Conservation (phyloP, 2,797 vertebrate genomes). For the Characodon lateralis region DNA sequence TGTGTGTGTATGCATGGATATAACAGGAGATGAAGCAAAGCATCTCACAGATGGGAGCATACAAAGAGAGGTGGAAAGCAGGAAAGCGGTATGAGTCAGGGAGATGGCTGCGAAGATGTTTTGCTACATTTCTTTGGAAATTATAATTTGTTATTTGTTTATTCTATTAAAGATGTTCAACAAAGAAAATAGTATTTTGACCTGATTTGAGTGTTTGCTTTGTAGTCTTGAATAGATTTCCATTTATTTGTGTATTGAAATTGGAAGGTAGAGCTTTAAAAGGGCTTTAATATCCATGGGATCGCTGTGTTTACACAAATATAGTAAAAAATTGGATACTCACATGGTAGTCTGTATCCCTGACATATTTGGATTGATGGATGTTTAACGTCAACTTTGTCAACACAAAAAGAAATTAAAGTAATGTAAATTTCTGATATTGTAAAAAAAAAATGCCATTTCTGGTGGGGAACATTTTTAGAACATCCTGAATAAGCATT, state of each 20-base stretch:
- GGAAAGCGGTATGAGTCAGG: slow-evolving; percentile 27
- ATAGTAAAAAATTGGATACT: background rate
- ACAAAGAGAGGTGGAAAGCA: slow-evolving; percentile 30
- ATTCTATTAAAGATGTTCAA: background rate
- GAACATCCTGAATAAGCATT: background rate
- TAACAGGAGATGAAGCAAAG: slow-evolving; percentile 51
- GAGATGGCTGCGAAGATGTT: slow-evolving; percentile 30
- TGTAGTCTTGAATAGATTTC: background rate
- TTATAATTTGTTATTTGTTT: background rate
- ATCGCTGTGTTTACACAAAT: background rate
- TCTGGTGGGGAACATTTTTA: background rate
- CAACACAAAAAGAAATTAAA: too few relatives aligned
- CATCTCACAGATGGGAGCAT: slow-evolving; percentile 59
- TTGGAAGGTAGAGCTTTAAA: too few relatives aligned
- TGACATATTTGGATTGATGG: background rate
- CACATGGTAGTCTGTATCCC: background rate
- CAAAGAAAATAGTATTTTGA: background rate
- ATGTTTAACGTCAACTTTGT: too few relatives aligned
- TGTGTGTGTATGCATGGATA: slow-evolving; percentile 17
- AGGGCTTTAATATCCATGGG: background rate
- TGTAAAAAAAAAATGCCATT: background rate
- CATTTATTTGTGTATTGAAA: background rate
- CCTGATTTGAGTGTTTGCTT: background rate
- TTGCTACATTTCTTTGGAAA: background rate
- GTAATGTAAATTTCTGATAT: too few relatives aligned